These are phyloP conservation scores for Psilanteris sp. DNA, from an alignment of 1,140 invertebrate species.

Conservation along the genomic window DNA sequence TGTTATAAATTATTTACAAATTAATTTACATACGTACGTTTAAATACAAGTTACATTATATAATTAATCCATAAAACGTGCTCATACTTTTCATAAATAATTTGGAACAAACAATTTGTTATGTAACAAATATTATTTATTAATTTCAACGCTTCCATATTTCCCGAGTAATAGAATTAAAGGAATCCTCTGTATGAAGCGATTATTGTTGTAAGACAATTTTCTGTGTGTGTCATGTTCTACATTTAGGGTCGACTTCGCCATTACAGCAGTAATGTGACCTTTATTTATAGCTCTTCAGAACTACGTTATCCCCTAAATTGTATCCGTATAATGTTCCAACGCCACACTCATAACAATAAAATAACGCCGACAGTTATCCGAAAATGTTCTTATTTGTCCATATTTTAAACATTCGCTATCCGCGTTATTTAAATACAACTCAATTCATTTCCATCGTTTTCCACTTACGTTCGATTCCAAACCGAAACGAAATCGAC, in stretches of 20 bases:
- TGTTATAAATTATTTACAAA: too few relatives aligned
- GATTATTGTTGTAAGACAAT: conserved; percentile 29
- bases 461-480: too few relatives aligned
- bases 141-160: too few relatives aligned
- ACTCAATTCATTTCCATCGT: too few relatives aligned
- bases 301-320: conserved; percentile 28
- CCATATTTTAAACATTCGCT: not conserved
- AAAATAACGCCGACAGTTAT: conserved; percentile 11
- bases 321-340: conserved; percentile 21
- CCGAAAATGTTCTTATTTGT: not conserved
- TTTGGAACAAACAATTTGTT: too few relatives aligned
- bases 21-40: too few relatives aligned
- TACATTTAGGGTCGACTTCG: conserved; percentile 28
- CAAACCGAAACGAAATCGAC: too few relatives aligned
- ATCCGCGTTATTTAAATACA: not conserved
- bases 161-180: too few relatives aligned
- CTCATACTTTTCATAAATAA: too few relatives aligned
- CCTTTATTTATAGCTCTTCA: conserved; percentile 36
- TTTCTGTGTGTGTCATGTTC: conserved; percentile 22
- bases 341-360: not conserved
- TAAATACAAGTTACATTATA: too few relatives aligned
- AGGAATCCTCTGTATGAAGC: not conserved
- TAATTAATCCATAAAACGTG: too few relatives aligned
- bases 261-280: conserved; percentile 22
- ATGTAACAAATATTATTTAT: too few relatives aligned